Base-by-base conservation (phyloP, 2,888 invertebrate genomes). In the Microctonus brassicae region DNA sequence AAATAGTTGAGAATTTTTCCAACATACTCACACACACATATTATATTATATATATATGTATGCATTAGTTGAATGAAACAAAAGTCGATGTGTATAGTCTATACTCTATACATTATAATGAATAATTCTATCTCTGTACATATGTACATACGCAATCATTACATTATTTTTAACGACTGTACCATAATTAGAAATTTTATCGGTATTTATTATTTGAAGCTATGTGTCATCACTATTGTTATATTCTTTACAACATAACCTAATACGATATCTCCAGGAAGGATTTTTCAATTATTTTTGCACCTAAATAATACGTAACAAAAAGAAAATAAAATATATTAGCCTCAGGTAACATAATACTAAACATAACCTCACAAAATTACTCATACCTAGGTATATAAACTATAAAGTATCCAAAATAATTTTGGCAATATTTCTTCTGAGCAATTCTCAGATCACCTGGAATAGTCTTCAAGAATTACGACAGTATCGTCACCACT, bases 141-240 rank as follows among this genome's bases (percentile, higher is more conserved):
- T 5, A 13, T 39, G 13, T 36, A 39, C 39, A 20, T 47, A 47
- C n/a, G n/a, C n/a, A n/a, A n/a, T n/a, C n/a, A n/a, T n/a, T n/a
- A n/a, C 9, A 47, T 47, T 17, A 9, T 1, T 17, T 17, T 47
- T n/a, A 47, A 47, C 17, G 47, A 47, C 6, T 47, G 47, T 47
- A 47, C 47, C 17, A 47, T 47, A 47, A 47, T 17, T n/a, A n/a
- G 47, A n/a, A 47, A 47, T 47, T 47, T 47, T n/a, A 47, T 47
- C 47, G n/a, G 47, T 47, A 17, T 47, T 17, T 47, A 47, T n/a
- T 17, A 47, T 47, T 47, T 47, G 17, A 47, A 47, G 17, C 17
- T 20, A 47, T 47, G 47, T 47, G 47, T 47, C 47, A 47, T 47
- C n/a, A 47, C 47, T 17, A 47, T 47, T 17, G 17, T 47, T 29